Conservation (phyloP, 2,113 vertebrate genomes). For the Prietella phreatophila region DNA sequence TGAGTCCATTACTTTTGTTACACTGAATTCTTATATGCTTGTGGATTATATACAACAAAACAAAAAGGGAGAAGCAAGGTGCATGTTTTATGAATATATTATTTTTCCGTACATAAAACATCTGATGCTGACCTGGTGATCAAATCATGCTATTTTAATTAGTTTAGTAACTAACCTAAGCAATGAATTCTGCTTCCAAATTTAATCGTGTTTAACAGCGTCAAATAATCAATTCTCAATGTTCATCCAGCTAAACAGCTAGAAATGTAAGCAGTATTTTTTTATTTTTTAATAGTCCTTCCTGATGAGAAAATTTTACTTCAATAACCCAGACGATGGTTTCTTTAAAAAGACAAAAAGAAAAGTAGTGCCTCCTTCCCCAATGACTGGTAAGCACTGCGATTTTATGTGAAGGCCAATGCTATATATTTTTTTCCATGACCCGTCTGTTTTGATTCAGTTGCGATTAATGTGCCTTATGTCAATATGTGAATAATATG, state of each 20-base stretch:
- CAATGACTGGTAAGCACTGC: conserved; percentile 87
- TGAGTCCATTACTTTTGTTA: conserved; percentile 51
- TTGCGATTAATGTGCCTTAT: not conserved
- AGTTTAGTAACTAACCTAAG: not conserved
- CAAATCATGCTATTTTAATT: not conserved
- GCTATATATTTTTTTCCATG: not conserved
- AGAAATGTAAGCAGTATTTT: not conserved
- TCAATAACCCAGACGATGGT: conserved; percentile 98
- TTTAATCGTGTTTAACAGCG: not conserved
- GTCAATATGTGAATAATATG: not conserved
- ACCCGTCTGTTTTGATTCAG: not conserved
- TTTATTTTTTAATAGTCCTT: conserved; percentile 80
- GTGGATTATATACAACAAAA: not conserved
- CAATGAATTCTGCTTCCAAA: too few relatives aligned
- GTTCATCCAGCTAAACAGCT: not conserved
- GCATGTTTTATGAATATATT: not conserved
- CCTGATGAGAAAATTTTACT: conserved; percentile 95
- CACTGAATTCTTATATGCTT: not conserved
- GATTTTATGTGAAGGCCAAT: not conserved
- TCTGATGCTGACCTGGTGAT: not conserved
- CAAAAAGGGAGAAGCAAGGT: not conserved
- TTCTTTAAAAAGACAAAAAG: conserved; percentile 99
- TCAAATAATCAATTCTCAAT: not conserved
- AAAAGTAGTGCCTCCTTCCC: conserved; percentile 96
- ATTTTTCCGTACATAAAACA: not conserved